These are phyloP conservation scores for Cervus canadensis DNA, from an alignment of 2,113 vertebrate species.

Conservation along the genomic window DNA sequence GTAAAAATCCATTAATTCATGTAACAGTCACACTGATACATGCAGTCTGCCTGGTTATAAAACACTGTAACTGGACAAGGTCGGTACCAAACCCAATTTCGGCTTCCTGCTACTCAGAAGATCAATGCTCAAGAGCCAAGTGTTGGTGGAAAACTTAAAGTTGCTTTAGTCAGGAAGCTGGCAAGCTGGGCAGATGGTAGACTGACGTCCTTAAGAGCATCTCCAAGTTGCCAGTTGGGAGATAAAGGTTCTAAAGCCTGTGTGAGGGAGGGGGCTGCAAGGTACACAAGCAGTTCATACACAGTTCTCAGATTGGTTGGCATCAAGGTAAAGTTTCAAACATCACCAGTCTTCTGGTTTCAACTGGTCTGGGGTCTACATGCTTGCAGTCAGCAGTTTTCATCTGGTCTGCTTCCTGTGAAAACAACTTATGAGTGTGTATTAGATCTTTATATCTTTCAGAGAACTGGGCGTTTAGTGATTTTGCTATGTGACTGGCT, in stretches of 20 bases:
- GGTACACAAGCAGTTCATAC: background rate
- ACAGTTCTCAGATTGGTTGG: background rate
- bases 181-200: background rate
- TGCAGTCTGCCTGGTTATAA: background rate
- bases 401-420: background rate
- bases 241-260: background rate
- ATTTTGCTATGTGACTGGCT: background rate
- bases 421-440: background rate
- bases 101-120: background rate
- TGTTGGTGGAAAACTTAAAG: background rate
- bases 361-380: background rate
- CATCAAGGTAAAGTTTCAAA: background rate
- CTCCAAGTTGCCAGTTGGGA: background rate
- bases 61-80: background rate
- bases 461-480: background rate
- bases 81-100: background rate
- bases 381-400: background rate
- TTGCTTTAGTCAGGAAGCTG: background rate
- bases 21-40: background rate
- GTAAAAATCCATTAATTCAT: constrained; percentile 4
- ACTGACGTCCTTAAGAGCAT: background rate
- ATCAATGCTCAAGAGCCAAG: background rate
- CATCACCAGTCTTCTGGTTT: background rate
- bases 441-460: background rate
- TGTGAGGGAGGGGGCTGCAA: background rate